Conservation (phyloP, 53 echinoderm and acorn worm genomes). For the Holothuria leucospilota region DNA sequence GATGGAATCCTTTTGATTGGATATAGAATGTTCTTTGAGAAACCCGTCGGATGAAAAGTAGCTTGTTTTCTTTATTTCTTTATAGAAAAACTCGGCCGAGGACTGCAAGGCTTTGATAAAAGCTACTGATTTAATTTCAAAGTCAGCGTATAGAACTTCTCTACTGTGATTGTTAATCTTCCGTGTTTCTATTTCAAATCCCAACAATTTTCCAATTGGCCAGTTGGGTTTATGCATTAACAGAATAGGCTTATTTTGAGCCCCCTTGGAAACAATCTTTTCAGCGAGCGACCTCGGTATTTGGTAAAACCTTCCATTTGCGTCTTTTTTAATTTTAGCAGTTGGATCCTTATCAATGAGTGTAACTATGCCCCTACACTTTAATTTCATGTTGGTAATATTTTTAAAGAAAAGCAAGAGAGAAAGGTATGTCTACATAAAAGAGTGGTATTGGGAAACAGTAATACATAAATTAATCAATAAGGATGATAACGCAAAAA, state of each 20-base stretch:
- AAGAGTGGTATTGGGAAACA: too few relatives aligned
- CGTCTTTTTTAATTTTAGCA: neutral
- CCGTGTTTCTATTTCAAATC: neutral
- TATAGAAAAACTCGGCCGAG: neutral
- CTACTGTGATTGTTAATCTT: neutral
- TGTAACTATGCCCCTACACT: neutral
- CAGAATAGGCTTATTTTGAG: neutral
- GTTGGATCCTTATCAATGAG: neutral
- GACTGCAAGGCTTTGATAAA: neutral
- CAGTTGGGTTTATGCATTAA: neutral
- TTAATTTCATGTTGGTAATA: neutral
- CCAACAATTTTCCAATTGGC: neutral
- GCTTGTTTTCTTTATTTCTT: neutral
- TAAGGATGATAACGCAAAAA: too few relatives aligned
- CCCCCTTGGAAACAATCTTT: neutral
- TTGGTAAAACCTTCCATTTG: neutral
- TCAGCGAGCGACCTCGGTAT: neutral
- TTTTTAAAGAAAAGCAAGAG: neutral
- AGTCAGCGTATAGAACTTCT: neutral
- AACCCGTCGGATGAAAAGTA: neutral
- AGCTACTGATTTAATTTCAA: neutral
- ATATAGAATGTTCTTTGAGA: too few relatives aligned
- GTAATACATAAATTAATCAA: too few relatives aligned
- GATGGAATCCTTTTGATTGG: too few relatives aligned
- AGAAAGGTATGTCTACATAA: neutral